A percentile compares a stretch with the other conserved stretches of the same genome.
Evolutionary conservation across 2,888 invertebrate species (phyloP).

Genomic region (Cheilosia variabilis): DNA sequence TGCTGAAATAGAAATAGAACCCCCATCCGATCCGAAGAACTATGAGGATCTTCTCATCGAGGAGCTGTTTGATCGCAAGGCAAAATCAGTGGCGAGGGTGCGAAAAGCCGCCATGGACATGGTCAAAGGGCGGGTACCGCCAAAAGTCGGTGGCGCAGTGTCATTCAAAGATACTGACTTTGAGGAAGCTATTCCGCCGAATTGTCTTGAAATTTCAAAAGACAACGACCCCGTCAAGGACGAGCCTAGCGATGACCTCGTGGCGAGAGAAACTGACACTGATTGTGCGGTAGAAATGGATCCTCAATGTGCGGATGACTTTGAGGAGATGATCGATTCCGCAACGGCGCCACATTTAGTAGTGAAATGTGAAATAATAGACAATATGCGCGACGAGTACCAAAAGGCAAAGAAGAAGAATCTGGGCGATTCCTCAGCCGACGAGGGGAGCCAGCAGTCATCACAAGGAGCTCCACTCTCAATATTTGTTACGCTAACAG

Average conservation of each 20-base stretch:
- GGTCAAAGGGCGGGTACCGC: no score
- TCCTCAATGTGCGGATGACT: neutral
- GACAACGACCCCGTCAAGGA: neutral
- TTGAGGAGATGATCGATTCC: conserved; percentile 33
- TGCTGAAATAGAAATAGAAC: neutral
- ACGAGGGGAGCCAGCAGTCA: conserved; percentile 23
- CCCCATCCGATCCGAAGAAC: neutral
- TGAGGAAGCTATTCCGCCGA: neutral
- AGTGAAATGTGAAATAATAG: conserved; percentile 22
- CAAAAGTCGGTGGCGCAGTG: no score
- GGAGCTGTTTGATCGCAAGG: conserved; percentile 58
- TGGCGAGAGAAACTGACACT: neutral
- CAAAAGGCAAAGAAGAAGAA: conserved; percentile 50
- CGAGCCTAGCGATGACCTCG: neutral
- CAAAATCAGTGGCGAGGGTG: conserved; percentile 48
- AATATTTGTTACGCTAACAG: conserved; percentile 10
- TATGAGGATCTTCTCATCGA: conserved; percentile 34
- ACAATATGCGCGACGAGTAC: conserved; percentile 45
- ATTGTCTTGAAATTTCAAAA: neutral
- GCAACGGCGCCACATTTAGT: conserved; percentile 17
- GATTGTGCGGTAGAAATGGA: neutral
- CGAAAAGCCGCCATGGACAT: neutral
- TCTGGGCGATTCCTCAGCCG: neutral
- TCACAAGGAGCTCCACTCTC: neutral
- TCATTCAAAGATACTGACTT: neutral